phyloP scores from a whole-genome alignment of 2,113 vertebrate species.

The Pelecanoides urinatrix region DNA sequence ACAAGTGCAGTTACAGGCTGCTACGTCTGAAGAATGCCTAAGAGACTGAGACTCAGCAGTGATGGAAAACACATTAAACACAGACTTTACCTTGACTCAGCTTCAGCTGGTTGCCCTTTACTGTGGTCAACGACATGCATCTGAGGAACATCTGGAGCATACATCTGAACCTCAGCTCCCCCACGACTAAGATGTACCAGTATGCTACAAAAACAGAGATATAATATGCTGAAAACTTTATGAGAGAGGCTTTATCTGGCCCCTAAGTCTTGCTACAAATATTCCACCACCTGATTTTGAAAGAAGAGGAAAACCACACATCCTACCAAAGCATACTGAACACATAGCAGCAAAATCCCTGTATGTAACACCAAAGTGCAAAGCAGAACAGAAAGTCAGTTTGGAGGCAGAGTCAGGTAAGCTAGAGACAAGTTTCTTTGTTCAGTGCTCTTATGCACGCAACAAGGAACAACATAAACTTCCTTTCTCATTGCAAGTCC shows the following conservation, averaged over 20 bases:
- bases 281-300: background rate
- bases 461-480: background rate
- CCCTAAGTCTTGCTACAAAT: background rate
- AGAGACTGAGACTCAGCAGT: background rate
- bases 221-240: background rate
- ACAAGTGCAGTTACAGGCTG: background rate
- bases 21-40: background rate
- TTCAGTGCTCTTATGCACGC: background rate
- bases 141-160: conserved; percentile 86
- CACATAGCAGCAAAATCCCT: background rate
- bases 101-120: conserved; percentile 83
- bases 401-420: background rate
- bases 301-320: background rate
- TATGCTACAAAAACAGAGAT: conserved; percentile 46
- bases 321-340: background rate
- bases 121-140: conserved; percentile 94
- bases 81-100: conserved; percentile 75
- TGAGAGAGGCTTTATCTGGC: background rate
- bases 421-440: background rate
- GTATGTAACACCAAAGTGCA: background rate
- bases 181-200: conserved; percentile 86
- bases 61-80: background rate
- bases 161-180: conserved; percentile 86
- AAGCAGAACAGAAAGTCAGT: background rate
- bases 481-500: background rate